Evolutionary conservation across 2,797 vertebrate species (phyloP).

Genomic region (Gymnoscopelus braueri): DNA sequence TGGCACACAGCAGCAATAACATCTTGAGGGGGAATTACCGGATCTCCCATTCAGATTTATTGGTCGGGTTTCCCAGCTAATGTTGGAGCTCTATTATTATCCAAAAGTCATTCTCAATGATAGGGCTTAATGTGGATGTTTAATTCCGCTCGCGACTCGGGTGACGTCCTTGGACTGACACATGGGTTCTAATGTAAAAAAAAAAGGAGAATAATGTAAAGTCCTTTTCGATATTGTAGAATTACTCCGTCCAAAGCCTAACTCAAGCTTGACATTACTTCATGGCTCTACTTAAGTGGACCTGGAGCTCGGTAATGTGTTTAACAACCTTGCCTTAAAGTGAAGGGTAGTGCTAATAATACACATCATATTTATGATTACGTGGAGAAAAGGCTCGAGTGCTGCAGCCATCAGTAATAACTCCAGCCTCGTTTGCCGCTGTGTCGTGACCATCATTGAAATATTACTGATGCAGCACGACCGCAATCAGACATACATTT

Average conservation of each 20-base stretch:
- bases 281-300: background rate
- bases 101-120: background rate
- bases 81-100: background rate
- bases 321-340: slow-evolving; percentile 5
- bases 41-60: slow-evolving; percentile 20
- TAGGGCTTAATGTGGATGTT: background rate
- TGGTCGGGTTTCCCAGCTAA: background rate
- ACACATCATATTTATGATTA: slow-evolving; percentile 1
- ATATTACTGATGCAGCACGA: background rate
- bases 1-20: slow-evolving; percentile 3
- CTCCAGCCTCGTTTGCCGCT: background rate
- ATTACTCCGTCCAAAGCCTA: slow-evolving; percentile 1
- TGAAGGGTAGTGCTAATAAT: background rate
- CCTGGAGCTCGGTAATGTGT: background rate
- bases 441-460: background rate
- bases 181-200: background rate
- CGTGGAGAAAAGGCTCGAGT: too few relatives aligned
- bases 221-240: background rate
- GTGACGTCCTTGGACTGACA: slow-evolving; percentile 3
- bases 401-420: background rate
- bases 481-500: background rate
- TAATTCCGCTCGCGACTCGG: background rate
- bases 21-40: background rate
- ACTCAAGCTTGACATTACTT: background rate
- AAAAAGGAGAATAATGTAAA: background rate